A percentile compares a stretch with the other conserved stretches of the same genome.
phyloP scores from a whole-genome alignment of 2,888 invertebrate genomes.

The Nudaria mundana region DNA sequence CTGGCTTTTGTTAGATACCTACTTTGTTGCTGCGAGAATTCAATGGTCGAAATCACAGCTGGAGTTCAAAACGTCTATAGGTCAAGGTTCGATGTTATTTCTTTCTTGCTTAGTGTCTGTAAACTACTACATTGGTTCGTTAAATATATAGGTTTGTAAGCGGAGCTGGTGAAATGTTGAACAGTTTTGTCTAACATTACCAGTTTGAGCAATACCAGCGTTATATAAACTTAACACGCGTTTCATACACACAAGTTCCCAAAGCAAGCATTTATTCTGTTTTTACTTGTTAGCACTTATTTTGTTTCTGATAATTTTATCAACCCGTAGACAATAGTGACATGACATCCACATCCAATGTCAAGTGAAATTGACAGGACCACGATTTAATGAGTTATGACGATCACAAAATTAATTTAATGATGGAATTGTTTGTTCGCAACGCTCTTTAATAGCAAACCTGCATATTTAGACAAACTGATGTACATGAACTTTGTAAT shows the following conservation, averaged over 20 bases:
- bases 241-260: conserved; percentile 8
- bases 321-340: conserved; percentile 22
- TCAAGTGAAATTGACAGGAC: too few species aligned
- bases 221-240: neutral
- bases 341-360: conserved; percentile 6
- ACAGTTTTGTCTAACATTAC: neutral
- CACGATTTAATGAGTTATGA: too few species aligned
- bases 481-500: too few species aligned
- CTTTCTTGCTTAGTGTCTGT: neutral
- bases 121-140: neutral
- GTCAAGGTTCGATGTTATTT: neutral
- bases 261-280: conserved; percentile 13
- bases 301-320: conserved; percentile 2
- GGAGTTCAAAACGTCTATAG: neutral
- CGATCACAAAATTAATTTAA: too few species aligned
- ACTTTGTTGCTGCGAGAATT: too few species aligned
- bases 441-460: too few species aligned
- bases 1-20: too few species aligned
- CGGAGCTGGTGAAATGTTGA: neutral
- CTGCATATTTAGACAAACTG: too few species aligned
- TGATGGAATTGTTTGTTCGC: too few species aligned
- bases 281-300: conserved; percentile 12
- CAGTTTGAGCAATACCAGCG: neutral
- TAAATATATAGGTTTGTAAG: conserved; percentile 1
- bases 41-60: neutral